Evolutionary conservation across 64 coral and sea anemone species (phyloP), one percentile per base, ranked within the genome.

Genomic region (Acropora tenuis): DNA sequence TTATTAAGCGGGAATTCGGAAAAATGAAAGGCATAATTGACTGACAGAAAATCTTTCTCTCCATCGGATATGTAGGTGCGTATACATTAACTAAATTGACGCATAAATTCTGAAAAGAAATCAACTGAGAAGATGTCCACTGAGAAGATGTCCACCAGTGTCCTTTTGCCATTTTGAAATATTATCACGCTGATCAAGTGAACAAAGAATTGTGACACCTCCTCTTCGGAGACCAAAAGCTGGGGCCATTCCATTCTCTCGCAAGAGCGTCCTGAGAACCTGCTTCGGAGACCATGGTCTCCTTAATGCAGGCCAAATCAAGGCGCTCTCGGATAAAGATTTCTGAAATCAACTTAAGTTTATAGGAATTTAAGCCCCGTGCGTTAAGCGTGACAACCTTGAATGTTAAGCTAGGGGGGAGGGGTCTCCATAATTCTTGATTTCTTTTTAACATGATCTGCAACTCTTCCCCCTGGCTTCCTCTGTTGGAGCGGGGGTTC

Each of bases 211-310:
- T 0, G 1, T 4, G 16, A 83, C 80, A 7, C 80, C 43, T 1
- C 80, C 80, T 42, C 68, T 57, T 6, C 47, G 45, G 1, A 6
- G 80, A 83, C 80, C 80, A 83, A 67, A 47, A 83, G 46, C 80
- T 82, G 0, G 6, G 30, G 1, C 79, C 79, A 1, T 0, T 4
- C 79, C 79, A 82, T 13, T 8, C 2, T 3, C 3, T 7, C 2
- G 18, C 17, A 4, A 76, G 30, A 5, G 20, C 19, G 5, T 12
- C 2, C 8, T 59, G 57, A 11, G 4, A 2, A 58, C 1, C 53
- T 2, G 17, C 5, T 11, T 41, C 8, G 3, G 16, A 10, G 5
- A 59, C 53, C 41, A 81, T 1, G 0, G 78, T 81, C 42, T 81
- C 78, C 50, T 81, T 19, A 42, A 81, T 1, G 16, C 40, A 81